phyloP scores from a whole-genome alignment of 1,140 invertebrate genomes.

The Diachasma alloeum region DNA sequence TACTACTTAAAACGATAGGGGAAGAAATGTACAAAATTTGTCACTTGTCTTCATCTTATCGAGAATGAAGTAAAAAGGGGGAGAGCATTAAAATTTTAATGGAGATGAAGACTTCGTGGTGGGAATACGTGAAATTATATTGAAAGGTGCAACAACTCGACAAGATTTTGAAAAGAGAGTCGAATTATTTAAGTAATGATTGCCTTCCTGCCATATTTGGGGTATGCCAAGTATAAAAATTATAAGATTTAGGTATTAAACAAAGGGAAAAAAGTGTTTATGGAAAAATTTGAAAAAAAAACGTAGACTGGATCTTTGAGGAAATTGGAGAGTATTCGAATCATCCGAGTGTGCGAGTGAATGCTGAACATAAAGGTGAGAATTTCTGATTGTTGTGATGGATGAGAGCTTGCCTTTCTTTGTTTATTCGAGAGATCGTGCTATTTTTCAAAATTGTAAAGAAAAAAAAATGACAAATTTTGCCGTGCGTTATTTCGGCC shows the following conservation, averaged over 20 bases:
- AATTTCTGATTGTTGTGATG: not conserved
- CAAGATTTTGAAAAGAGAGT: constrained; percentile 42
- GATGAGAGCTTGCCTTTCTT: constrained; percentile 13
- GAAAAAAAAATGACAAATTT: constrained; percentile 37
- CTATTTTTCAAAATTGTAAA: constrained; percentile 65
- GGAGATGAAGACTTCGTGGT: constrained; percentile 25
- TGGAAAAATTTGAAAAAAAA: constrained; percentile 42
- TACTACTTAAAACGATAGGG: constrained; percentile 12
- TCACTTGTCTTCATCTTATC: constrained; percentile 12
- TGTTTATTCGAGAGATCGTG: constrained; percentile 55
- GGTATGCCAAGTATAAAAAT: constrained; percentile 68
- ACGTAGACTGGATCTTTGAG: constrained; percentile 36
- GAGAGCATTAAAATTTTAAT: not conserved
- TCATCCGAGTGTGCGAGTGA: constrained; percentile 33
- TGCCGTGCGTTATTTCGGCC: constrained; percentile 44
- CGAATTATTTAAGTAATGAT: constrained; percentile 63
- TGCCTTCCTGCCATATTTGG: constrained; percentile 68
- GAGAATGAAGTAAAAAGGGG: not conserved
- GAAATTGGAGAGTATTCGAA: constrained; percentile 30
- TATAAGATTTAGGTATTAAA: constrained; percentile 64
- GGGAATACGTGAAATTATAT: constrained; percentile 23
- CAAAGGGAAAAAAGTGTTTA: constrained; percentile 46
- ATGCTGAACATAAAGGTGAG: constrained; percentile 16
- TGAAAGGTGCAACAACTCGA: constrained; percentile 25
- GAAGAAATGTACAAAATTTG: constrained; percentile 36